Base-by-base conservation (phyloP, 2,888 invertebrate genomes). In the Linyphia triangularis region DNA sequence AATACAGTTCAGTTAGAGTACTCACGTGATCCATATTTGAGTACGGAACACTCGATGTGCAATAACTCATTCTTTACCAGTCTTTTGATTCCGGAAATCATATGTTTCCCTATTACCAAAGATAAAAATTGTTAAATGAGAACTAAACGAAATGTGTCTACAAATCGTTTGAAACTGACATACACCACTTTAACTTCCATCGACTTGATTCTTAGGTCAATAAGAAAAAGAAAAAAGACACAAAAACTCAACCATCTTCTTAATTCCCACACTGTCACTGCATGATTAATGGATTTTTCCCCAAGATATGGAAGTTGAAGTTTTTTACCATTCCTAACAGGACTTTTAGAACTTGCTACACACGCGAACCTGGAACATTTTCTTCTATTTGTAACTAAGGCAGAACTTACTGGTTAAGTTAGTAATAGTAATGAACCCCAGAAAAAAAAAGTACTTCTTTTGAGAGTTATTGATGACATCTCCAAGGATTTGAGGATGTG, bases 401-500 rank as follows among this genome's bases (percentile, higher is more conserved):
- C 33, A 22, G 16, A 73, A 73, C 16, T 51, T 51, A 51, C 51
- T 51, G n/a, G 51, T 51, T 61, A 61, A 51, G 51, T 51, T 61
- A 61, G 63, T 63, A 26, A 59, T 63, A 63, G 77, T 63, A 63
- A 77, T 63, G 26, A 63, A 40, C 63, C 2, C 22, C 2, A 72
- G 28, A 19, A 33, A 4, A 59, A 75, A 40, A 77, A 77, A 63
- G 28, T 2, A 24, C 2, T 19, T 63, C n/a, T 51, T 51, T 10
- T 10, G n/a, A 40, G 63, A 6, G 40, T 77, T 77, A 77, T 77
- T 77, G 63, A 77, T 40, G 63, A 40, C 26, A n/a, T 77, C 77
- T 77, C 40, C 0, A 4, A 77, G 77, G 77, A 77, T 33, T 24
- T 77, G 37, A 26, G 40, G 77, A n/a, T 59, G 22, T 77, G 77